Evolutionary conservation across 2,888 invertebrate genomes (phyloP).

Genomic region (Lasius platythorax): DNA sequence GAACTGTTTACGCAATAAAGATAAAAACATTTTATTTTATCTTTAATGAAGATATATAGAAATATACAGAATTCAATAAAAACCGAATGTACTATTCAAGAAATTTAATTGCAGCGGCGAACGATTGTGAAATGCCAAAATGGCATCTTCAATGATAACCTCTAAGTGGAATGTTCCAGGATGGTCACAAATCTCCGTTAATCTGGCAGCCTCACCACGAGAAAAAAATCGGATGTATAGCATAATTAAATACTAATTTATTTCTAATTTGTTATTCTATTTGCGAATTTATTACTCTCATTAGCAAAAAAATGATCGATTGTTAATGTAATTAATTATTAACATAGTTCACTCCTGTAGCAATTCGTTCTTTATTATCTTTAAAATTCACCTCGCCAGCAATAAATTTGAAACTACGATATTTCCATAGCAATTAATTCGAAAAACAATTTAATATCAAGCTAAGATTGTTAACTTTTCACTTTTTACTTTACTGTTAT

Average conservation of each 20-base stretch:
- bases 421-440: too few relatives aligned
- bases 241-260: not conserved
- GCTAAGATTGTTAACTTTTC: not conserved
- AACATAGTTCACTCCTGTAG: not conserved
- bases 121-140: not conserved
- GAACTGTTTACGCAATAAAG: not conserved
- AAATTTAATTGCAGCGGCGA: not conserved
- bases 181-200: not conserved
- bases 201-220: not conserved
- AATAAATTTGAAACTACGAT: not conserved
- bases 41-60: not conserved
- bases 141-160: not conserved
- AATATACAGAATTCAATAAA: not conserved
- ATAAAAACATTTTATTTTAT: slow-evolving; percentile 1
- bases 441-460: not conserved
- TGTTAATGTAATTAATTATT: not conserved
- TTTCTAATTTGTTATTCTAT: not conserved
- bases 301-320: not conserved
- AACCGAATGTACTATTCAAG: not conserved
- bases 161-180: not conserved
- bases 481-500: not conserved
- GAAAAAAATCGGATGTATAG: not conserved
- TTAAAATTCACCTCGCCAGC: not conserved
- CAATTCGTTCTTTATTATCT: not conserved
- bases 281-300: not conserved